Conservation (phyloP, 2,888 invertebrate species). For the Phengaris alcon region DNA sequence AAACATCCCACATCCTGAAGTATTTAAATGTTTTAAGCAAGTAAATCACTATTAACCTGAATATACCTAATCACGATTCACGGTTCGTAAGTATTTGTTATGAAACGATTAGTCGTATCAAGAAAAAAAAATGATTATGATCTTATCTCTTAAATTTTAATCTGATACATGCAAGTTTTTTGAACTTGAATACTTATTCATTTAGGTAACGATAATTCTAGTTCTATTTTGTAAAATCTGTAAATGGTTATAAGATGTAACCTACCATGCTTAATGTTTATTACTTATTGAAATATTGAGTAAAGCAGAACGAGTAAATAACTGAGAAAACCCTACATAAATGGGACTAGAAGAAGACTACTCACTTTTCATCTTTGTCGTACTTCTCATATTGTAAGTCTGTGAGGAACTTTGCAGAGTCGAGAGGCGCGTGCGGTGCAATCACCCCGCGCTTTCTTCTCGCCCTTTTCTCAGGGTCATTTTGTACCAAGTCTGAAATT, state of each 20-base stretch:
- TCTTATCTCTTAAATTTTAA: slow-evolving; percentile 26
- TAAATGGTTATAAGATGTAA: no score
- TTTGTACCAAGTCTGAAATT: slow-evolving; percentile 60
- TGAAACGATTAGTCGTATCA: slow-evolving; percentile 3
- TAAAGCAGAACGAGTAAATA: no score
- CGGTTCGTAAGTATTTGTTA: neutral
- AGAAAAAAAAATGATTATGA: slow-evolving; percentile 4
- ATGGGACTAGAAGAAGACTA: slow-evolving; percentile 27
- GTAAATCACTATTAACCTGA: no score
- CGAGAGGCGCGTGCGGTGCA: slow-evolving; percentile 70
- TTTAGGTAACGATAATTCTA: neutral
- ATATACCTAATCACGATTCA: no score
- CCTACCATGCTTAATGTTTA: no score
- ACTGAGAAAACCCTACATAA: no score
- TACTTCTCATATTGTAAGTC: slow-evolving; percentile 75
- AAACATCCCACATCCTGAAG: no score
- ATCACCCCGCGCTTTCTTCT: slow-evolving; percentile 75
- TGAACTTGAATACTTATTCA: slow-evolving; percentile 19
- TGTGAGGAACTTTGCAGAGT: slow-evolving; percentile 57
- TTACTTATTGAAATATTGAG: no score
- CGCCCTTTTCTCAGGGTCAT: slow-evolving; percentile 48
- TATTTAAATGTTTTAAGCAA: no score
- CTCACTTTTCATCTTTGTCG: slow-evolving; percentile 79
- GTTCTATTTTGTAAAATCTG: neutral
- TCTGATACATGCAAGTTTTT: slow-evolving; percentile 21